Evolutionary conservation across 2,888 invertebrate species (phyloP), one percentile per base, ranked within the genome.

Genomic region (Agrotis exclamationis): DNA sequence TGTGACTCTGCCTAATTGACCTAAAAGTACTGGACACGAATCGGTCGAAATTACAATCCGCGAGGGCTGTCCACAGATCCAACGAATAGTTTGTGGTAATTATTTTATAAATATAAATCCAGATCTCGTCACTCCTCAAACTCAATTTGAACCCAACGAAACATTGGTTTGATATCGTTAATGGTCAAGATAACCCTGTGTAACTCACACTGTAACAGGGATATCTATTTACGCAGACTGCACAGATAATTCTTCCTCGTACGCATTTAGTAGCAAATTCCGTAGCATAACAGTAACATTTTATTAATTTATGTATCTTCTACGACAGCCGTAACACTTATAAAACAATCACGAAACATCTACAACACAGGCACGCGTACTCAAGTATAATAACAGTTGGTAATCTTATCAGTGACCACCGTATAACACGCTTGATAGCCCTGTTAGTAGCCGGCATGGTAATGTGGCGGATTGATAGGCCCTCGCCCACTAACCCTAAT

Each of bases 401-500:
- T 74, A 79, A 85, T 82, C 83, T 82, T 80, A 80, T 80, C 78
- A 76, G 70, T 48, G 74, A 67, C 53, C 59, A 70, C 57, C 62
- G 74, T 70, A 57, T 59, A 68, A 85, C 83, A 78, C 64, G 84
- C 73, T 69, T 64, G 83, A 84, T 86, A 91, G 83, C 92, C 92
- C 92, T 90, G 75, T 57, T 63, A 56, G 76, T 56, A 50, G 73
- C 86, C 90, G 92, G 91, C 94, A 95, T 95, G 96, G 94, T 95
- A 95, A 96, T 95, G 94, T 88, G 91, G 85, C 86, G 93, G 95
- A 96, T 96, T 96, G 95, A 96, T 96, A 94, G 95, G 80, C 93
- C 95, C 94, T 91, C 95, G 93, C 95, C 96, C 94, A 96, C 92
- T 96, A 96, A 96, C 96, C 96, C 96, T 96, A 96, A 96, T 96